Evolutionary conservation across 2,113 vertebrate genomes (phyloP).

Genomic region (Zosterops pallidus): DNA sequence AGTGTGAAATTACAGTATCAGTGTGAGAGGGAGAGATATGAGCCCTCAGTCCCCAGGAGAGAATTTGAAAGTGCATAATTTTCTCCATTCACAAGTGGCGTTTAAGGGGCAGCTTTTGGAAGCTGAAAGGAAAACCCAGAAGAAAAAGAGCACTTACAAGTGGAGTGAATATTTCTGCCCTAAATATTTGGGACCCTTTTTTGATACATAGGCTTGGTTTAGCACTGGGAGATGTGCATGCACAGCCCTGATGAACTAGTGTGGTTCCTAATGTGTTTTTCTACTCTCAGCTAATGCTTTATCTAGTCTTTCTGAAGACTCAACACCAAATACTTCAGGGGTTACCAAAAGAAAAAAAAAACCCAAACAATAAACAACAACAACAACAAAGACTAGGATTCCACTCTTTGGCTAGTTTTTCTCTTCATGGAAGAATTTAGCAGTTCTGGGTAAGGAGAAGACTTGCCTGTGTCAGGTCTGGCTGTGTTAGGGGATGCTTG

Average conservation of each 20-base stretch:
- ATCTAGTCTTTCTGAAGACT: not conserved
- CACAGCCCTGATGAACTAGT: not conserved
- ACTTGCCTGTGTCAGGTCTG: not conserved
- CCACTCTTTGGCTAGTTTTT: not conserved
- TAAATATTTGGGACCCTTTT: not conserved
- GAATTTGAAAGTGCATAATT: slow-evolving; percentile 27
- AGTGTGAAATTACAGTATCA: slow-evolving; percentile 43
- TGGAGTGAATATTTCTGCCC: not conserved
- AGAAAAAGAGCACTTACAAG: not conserved
- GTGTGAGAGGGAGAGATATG: slow-evolving; percentile 27
- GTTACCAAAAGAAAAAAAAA: not conserved
- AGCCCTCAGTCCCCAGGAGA: slow-evolving; percentile 4
- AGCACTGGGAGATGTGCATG: not conserved
- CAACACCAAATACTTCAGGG: not conserved
- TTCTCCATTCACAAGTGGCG: not conserved
- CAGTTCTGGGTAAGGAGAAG: not conserved
- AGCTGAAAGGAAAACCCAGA: not conserved
- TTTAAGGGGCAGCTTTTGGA: slow-evolving; percentile 8
- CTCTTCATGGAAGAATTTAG: not conserved
- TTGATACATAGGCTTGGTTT: not conserved
- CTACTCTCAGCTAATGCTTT: not conserved
- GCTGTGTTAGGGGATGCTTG: not conserved
- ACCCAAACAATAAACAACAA: not conserved
- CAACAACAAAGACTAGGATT: not conserved
- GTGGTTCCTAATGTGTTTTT: not conserved